These are phyloP conservation scores for Melieria crassipennis DNA, from an alignment of 2,888 invertebrate genomes.

Conservation along the genomic window DNA sequence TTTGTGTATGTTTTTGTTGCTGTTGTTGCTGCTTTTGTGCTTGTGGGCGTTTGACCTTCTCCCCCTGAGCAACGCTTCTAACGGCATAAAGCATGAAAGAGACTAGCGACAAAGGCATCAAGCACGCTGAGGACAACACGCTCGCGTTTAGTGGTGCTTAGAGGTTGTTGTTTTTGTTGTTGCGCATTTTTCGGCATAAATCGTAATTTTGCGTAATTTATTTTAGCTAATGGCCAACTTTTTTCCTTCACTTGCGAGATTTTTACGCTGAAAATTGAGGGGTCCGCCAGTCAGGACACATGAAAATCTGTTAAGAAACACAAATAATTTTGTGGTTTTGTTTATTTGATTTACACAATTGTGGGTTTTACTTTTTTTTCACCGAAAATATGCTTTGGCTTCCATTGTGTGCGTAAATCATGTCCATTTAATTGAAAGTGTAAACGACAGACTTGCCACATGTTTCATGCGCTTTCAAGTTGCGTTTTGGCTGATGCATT, in stretches of 20 bases:
- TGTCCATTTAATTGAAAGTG: constrained; percentile 44
- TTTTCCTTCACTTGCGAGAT: not conserved
- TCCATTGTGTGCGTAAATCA: constrained; percentile 47
- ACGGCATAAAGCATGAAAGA: constrained; percentile 51
- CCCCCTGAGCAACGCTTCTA: constrained; percentile 32
- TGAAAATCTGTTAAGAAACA: constrained; percentile 44
- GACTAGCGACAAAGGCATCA: constrained; percentile 37
- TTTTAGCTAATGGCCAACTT: constrained; percentile 37
- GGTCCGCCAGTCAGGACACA: constrained; percentile 19
- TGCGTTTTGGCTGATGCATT: not conserved
- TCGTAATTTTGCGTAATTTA: constrained; percentile 40
- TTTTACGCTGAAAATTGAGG: constrained; percentile 13
- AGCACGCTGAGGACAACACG: not conserved
- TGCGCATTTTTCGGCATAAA: constrained; percentile 44
- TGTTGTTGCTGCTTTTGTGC: constrained; percentile 5
- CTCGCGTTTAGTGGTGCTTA: not conserved
- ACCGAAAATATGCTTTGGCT: too few relatives aligned
- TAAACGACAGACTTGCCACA: constrained; percentile 31
- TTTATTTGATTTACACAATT: constrained; percentile 41
- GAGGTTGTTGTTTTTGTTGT: constrained; percentile 17
- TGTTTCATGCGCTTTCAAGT: constrained; percentile 14
- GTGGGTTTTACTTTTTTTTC: constrained; percentile 1
- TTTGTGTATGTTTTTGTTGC: constrained; percentile 17
- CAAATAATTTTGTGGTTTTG: constrained; percentile 43
- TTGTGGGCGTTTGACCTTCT: constrained; percentile 29